phyloP scores from a whole-genome alignment of 2,113 vertebrate species.

The Tragelaphus imberbis region DNA sequence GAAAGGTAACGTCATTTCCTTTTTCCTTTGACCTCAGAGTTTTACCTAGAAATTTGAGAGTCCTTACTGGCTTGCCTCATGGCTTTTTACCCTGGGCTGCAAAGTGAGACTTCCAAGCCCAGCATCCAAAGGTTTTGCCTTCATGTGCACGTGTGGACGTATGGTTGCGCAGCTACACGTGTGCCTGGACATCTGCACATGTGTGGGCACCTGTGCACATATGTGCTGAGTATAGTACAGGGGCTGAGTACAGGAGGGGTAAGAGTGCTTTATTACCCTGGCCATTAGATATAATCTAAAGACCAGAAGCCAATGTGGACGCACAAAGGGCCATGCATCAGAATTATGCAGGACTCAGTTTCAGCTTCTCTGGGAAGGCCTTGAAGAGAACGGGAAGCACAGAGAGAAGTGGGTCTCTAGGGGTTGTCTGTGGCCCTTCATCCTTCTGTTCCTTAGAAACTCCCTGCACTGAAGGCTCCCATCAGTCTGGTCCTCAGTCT shows the following conservation, averaged over 20 bases:
- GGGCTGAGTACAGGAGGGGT: too few species aligned
- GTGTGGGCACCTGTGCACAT: not conserved
- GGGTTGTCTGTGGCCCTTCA: not conserved
- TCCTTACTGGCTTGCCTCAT: not conserved
- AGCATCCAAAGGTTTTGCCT: not conserved
- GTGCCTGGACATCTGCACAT: not conserved
- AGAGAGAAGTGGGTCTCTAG: not conserved
- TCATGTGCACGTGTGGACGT: not conserved
- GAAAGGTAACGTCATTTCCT: not conserved
- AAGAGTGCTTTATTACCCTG: not conserved
- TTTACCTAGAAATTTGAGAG: not conserved
- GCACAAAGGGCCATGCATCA: not conserved
- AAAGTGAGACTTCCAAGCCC: not conserved
- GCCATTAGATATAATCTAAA: not conserved
- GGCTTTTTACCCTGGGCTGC: not conserved
- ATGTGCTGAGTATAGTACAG: rapidly evolving
- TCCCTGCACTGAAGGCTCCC: not conserved
- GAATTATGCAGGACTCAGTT: not conserved
- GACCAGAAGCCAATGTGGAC: not conserved
- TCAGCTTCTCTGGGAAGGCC: not conserved
- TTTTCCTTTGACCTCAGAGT: not conserved
- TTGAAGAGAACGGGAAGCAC: not conserved
- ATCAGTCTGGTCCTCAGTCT: too few species aligned
- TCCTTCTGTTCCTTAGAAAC: not conserved
- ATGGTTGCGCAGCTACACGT: not conserved